phyloP scores from a whole-genome alignment of 2,797 vertebrate species.

The Melanotaenia trifasciata region DNA sequence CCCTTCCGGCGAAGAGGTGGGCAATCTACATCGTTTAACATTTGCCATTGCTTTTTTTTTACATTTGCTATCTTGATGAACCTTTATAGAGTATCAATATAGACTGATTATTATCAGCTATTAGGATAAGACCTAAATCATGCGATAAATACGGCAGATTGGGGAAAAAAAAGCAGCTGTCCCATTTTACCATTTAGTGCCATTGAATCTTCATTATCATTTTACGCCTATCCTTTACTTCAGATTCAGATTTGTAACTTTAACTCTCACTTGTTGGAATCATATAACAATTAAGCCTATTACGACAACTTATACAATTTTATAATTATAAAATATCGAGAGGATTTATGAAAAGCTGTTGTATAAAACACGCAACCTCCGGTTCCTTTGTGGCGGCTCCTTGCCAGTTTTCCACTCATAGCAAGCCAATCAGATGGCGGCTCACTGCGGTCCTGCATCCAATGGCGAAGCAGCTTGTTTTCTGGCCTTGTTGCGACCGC shows the following conservation, averaged over 20 bases:
- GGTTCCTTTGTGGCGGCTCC: constrained; percentile 74
- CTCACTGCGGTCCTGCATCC: constrained; percentile 36
- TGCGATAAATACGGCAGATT: not conserved
- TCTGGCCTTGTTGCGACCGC: constrained; percentile 60
- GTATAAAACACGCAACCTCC: constrained; percentile 30
- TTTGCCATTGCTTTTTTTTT: constrained; percentile 26
- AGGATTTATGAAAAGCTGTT: constrained; percentile 4
- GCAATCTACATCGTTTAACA: constrained; percentile 14
- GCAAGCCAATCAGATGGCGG: constrained; percentile 61
- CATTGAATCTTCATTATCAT: constrained; percentile 12
- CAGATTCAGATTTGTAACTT: not conserved
- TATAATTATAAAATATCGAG: not conserved
- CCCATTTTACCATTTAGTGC: not conserved
- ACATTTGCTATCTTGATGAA: not conserved
- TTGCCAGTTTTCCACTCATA: constrained; percentile 52
- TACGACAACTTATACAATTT: not conserved
- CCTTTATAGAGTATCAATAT: not conserved
- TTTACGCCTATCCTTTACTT: not conserved
- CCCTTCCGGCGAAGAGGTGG: constrained; percentile 59
- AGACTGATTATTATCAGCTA: not conserved
- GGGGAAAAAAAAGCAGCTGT: not conserved
- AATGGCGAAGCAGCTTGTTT: constrained; percentile 49
- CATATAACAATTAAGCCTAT: not conserved
- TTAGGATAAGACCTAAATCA: not conserved
- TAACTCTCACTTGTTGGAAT: not conserved